Conservation (phyloP, 2,888 invertebrate genomes). For the Sturmia bella region DNA sequence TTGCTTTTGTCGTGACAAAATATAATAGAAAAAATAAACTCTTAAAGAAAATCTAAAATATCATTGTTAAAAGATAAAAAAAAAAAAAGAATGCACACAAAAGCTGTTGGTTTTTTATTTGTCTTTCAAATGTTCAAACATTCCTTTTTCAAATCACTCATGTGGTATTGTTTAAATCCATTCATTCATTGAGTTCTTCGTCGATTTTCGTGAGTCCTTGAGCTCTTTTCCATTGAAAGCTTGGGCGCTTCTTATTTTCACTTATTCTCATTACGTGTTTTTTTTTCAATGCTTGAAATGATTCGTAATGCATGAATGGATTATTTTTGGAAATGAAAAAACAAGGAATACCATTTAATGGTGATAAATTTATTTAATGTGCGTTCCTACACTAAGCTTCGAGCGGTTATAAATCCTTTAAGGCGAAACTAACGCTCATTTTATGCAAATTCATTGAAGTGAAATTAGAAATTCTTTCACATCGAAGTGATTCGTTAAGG, state of each 20-base stretch:
- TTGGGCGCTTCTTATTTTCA: slow-evolving; percentile 12
- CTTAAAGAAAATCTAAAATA: slow-evolving; percentile 19
- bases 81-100: slow-evolving; percentile 11
- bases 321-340: not conserved
- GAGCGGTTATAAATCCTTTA: slow-evolving; percentile 44
- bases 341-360: not conserved
- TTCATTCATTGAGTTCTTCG: slow-evolving; percentile 18
- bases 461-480: slow-evolving; percentile 33
- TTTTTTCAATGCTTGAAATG: slow-evolving; percentile 14
- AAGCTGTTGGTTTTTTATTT: slow-evolving; percentile 13
- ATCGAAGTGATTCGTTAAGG: slow-evolving; percentile 30
- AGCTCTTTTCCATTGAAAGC: slow-evolving; percentile 55
- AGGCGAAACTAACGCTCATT: slow-evolving; percentile 19
- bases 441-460: slow-evolving; percentile 44
- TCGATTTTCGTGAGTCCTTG: slow-evolving; percentile 43
- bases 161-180: slow-evolving; percentile 45
- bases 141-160: slow-evolving; percentile 8
- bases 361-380: slow-evolving; percentile 64
- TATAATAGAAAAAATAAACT: not conserved
- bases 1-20: slow-evolving; percentile 22
- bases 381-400: slow-evolving; percentile 57
- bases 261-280: not conserved
- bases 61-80: slow-evolving; percentile 28
- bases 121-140: not conserved
- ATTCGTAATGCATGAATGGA: slow-evolving; percentile 42